Conservation (phyloP, 2,797 vertebrate species). For the Chloroceryle inda region DNA sequence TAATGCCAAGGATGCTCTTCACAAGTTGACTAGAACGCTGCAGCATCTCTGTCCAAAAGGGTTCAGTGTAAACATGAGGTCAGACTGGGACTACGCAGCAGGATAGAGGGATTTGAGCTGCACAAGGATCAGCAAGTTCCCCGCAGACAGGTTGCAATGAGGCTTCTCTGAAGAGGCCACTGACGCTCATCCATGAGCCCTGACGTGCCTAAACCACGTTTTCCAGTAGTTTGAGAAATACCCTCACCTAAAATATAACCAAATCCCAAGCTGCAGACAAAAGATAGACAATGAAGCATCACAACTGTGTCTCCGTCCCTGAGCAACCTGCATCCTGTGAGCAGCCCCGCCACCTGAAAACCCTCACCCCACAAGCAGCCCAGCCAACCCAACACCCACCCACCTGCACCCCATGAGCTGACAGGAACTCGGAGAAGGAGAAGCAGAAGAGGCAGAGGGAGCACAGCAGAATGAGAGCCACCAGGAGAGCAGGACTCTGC, state of each 20-base stretch:
- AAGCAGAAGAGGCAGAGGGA: not conserved
- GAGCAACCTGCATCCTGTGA: too few species aligned
- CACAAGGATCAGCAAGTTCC: not conserved
- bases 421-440: accelerated
- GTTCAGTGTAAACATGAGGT: accelerated
- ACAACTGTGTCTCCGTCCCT: accelerated
- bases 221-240: not conserved
- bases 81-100: not conserved
- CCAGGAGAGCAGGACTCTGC: not conserved
- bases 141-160: accelerated
- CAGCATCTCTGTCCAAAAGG: accelerated
- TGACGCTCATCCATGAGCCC: accelerated
- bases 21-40: not conserved
- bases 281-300: not conserved
- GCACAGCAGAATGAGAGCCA: too few species aligned
- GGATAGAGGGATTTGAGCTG: accelerated
- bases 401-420: not conserved
- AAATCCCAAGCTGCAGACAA: accelerated
- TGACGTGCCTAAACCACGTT: not conserved
- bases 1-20: not conserved
- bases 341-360: too few species aligned
- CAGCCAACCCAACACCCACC: too few species aligned
- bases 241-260: accelerated
- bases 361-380: too few species aligned
- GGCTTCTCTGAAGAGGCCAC: not conserved